Conservation (phyloP, 2,797 vertebrate genomes). For the Ctenochaetus hawaiiensis region DNA sequence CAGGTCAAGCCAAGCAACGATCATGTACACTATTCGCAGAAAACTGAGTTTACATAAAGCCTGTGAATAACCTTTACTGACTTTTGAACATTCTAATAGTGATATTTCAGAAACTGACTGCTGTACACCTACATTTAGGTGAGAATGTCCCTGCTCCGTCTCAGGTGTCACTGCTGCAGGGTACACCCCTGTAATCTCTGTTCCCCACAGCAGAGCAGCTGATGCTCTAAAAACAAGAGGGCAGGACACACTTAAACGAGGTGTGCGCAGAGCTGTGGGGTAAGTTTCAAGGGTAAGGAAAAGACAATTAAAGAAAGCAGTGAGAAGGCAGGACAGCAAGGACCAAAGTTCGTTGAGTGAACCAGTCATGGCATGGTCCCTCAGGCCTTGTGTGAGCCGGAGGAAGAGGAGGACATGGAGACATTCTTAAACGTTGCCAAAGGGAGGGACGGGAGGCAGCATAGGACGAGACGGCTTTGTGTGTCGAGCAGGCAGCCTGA, state of each 20-base stretch:
- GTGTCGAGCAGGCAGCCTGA: conserved; percentile 68
- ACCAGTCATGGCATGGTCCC: conserved; percentile 16
- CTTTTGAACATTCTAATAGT: neutral
- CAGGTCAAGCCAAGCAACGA: conserved; percentile 28
- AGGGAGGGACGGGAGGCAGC: conserved; percentile 50
- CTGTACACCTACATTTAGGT: conserved; percentile 20
- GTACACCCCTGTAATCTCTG: conserved; percentile 19
- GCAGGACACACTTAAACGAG: conserved; percentile 49
- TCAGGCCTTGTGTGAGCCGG: neutral
- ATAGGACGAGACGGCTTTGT: conserved; percentile 63
- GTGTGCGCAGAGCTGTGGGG: conserved; percentile 19
- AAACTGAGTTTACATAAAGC: conserved; percentile 1
- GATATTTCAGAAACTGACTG: conserved; percentile 5
- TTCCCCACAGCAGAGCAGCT: conserved; percentile 51
- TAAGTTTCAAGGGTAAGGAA: conserved; percentile 9
- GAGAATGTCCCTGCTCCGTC: conserved; percentile 39
- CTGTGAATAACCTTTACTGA: neutral
- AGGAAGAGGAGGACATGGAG: conserved; percentile 28
- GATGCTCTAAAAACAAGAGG: conserved; percentile 60
- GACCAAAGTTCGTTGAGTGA: conserved; percentile 3
- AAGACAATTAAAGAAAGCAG: conserved; percentile 27
- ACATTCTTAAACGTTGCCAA: conserved; percentile 56
- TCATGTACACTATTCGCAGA: neutral
- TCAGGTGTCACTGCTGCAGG: conserved; percentile 48
- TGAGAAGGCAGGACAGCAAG: neutral